These are phyloP conservation scores for Passer montanus DNA, from an alignment of 2,113 vertebrate species.

Conservation along the genomic window DNA sequence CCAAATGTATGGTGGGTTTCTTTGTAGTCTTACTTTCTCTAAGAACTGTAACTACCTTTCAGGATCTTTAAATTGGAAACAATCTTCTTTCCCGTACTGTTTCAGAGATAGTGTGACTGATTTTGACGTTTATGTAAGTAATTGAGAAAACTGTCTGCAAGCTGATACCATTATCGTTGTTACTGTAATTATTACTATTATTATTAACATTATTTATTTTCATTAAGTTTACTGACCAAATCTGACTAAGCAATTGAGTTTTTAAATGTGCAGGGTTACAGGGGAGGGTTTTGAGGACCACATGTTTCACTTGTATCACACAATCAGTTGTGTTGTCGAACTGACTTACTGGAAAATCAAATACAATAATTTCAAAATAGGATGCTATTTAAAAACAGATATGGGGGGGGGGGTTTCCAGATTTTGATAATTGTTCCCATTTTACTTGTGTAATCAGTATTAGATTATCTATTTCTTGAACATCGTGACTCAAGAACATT, in stretches of 20 bases:
- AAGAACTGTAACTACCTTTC: background rate
- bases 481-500: background rate
- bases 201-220: background rate
- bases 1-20: background rate
- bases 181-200: background rate
- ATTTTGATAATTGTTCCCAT: background rate
- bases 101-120: background rate
- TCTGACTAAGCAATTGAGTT: background rate
- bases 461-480: background rate
- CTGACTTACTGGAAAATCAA: background rate
- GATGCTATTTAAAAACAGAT: background rate
- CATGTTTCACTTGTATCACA: background rate
- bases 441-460: background rate
- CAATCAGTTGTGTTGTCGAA: background rate
- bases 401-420: rapidly evolving
- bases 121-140: background rate
- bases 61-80: background rate
- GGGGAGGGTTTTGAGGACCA: background rate
- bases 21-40: background rate
- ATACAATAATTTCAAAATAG: background rate
- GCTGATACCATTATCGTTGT: background rate
- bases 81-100: rapidly evolving
- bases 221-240: background rate
- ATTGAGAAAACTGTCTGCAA: background rate
- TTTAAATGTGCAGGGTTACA: background rate